A percentile compares a stretch with the other conserved stretches of the same genome.
These are phyloP conservation scores for Thymelicus lineola DNA, from an alignment of 2,888 invertebrate species.

Conservation along the genomic window DNA sequence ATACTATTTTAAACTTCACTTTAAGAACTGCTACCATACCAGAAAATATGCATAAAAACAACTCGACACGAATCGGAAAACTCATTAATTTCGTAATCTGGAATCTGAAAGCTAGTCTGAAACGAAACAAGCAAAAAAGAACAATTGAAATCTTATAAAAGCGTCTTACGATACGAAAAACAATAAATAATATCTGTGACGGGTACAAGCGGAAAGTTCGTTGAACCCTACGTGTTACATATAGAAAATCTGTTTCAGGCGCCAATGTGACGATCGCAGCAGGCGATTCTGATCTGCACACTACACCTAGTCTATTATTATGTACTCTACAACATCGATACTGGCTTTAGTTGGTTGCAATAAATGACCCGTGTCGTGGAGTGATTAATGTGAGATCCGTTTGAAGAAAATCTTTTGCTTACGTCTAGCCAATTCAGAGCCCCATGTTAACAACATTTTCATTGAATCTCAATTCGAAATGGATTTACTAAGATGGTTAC, in stretches of 20 bases:
- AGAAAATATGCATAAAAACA: not conserved
- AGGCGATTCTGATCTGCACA: slow-evolving; percentile 46
- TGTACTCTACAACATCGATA: slow-evolving; percentile 27
- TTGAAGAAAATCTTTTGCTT: slow-evolving; percentile 15
- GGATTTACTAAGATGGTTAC: not conserved
- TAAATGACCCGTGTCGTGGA: slow-evolving; percentile 34
- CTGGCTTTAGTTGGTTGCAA: slow-evolving; percentile 38
- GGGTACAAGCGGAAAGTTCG: slow-evolving; percentile 32
- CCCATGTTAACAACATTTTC: not conserved
- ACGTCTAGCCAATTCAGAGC: slow-evolving; percentile 10
- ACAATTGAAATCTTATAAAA: slow-evolving; percentile 36
- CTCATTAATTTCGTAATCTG: slow-evolving; percentile 27
- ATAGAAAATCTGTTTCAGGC: slow-evolving; percentile 46
- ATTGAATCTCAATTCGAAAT: slow-evolving; percentile 1
- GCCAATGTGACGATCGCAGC: slow-evolving; percentile 49
- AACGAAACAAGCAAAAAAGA: slow-evolving; percentile 19
- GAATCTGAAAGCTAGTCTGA: slow-evolving; percentile 22
- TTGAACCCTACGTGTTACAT: slow-evolving; percentile 39
- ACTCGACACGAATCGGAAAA: slow-evolving; percentile 3
- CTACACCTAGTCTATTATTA: slow-evolving; percentile 38
- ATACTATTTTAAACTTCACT: no score
- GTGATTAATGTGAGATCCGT: slow-evolving; percentile 30
- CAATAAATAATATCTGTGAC: slow-evolving; percentile 36
- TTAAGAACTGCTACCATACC: no score
- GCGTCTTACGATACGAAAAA: slow-evolving; percentile 32